Conservation (phyloP, 2,113 vertebrate species). For the Hypanus sabinus region DNA sequence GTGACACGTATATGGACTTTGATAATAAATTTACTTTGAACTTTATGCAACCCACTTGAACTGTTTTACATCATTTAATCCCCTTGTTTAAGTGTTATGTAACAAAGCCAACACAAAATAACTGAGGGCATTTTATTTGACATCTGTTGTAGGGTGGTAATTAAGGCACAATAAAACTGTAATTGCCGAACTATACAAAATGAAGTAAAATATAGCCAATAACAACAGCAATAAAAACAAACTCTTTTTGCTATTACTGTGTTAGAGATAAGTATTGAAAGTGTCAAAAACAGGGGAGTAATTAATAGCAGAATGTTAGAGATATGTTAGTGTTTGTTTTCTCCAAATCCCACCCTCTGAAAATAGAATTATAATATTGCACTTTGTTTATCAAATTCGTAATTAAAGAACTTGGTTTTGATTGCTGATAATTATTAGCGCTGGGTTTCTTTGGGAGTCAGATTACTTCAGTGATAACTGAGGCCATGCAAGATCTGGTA, state of each 20-base stretch:
- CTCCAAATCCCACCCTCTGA: neutral
- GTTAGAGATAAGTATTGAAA: neutral
- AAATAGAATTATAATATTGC: neutral
- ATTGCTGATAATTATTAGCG: neutral
- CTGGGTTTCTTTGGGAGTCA: neutral
- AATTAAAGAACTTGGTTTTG: neutral
- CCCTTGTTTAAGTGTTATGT: neutral
- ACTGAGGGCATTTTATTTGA: neutral
- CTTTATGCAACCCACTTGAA: neutral
- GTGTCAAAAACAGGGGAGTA: neutral
- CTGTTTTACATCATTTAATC: slow-evolving; percentile 11
- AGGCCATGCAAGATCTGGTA: neutral
- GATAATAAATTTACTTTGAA: too few species aligned
- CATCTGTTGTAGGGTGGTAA: neutral
- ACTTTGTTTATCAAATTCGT: neutral
- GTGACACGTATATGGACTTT: too few species aligned
- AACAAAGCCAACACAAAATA: neutral
- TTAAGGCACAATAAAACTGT: neutral
- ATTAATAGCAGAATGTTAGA: neutral
- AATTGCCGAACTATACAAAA: neutral
- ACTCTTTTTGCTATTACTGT: neutral
- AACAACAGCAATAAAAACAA: neutral
- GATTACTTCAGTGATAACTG: neutral
- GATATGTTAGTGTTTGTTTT: neutral
- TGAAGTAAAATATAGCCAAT: neutral